These are phyloP conservation scores for Lycopodina hypogea DNA, from an alignment of 37 sponge, comb jelly and placozoan species.

Conservation along the genomic window DNA sequence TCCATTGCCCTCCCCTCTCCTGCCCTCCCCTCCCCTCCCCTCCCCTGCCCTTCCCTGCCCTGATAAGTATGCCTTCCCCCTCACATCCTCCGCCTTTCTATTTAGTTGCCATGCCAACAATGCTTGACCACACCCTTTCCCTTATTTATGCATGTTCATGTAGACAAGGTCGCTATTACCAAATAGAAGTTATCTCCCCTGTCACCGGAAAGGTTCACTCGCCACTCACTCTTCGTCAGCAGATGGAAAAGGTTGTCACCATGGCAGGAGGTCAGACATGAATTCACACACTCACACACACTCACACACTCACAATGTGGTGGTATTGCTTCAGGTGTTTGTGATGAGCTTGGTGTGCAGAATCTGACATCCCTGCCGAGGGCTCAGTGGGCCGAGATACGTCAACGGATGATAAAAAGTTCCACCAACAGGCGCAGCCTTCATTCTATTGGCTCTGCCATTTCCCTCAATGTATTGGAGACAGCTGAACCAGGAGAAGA, in stretches of 20 bases:
- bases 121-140: no score
- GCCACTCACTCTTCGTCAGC: slow-evolving; percentile 36
- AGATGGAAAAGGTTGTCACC: slow-evolving; percentile 55
- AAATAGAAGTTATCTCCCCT: slow-evolving; percentile 31
- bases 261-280: slow-evolving; percentile 65
- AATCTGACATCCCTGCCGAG: slow-evolving; percentile 59
- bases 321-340: slow-evolving; percentile 31
- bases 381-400: slow-evolving; percentile 61
- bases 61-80: no score
- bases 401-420: slow-evolving; percentile 20
- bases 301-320: neutral
- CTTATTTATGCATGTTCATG: no score
- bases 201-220: slow-evolving; percentile 32
- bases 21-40: no score
- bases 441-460: slow-evolving; percentile 22
- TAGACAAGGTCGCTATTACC: slow-evolving; percentile 67
- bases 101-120: no score
- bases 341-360: slow-evolving; percentile 49
- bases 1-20: no score
- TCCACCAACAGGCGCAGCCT: slow-evolving; percentile 23
- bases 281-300: neutral
- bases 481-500: neutral
- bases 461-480: slow-evolving; percentile 2
- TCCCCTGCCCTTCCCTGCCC: no score
- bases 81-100: no score